Evolutionary conservation across 2,888 invertebrate genomes (phyloP).

Genomic region (Trimorus sp.): DNA sequence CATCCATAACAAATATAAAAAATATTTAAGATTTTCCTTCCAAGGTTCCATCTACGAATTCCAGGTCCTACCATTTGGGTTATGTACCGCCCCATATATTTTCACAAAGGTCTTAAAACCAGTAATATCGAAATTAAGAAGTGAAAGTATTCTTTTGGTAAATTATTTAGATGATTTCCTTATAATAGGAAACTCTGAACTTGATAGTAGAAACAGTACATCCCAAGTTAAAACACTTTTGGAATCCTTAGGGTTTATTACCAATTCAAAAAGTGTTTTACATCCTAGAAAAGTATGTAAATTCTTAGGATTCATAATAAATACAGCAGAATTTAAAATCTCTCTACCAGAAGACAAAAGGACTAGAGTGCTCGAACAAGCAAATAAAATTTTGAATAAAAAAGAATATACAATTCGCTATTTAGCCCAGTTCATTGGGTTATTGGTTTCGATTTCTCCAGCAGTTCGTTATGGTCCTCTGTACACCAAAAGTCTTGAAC

Average conservation of each 20-base stretch:
- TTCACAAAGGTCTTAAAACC: no score
- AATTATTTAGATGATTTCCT: no score
- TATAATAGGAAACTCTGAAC: background rate
- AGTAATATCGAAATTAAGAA: no score
- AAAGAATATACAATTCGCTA: constrained; percentile 3
- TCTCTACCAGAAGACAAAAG: constrained; percentile 7
- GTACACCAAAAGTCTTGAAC: constrained; percentile 9
- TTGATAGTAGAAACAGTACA: background rate
- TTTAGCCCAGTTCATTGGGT: constrained; percentile 9
- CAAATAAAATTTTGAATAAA: background rate
- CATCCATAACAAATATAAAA: no score
- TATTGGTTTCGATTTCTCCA: background rate
- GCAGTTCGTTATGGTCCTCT: constrained; percentile 13
- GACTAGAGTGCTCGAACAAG: background rate
- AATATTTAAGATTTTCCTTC: no score
- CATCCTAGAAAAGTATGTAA: background rate
- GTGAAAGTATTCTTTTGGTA: no score
- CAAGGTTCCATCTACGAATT: no score
- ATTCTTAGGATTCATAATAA: constrained; percentile 12
- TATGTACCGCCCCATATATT: no score
- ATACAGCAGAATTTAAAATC: background rate
- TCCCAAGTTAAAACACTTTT: background rate
- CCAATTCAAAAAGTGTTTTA: background rate
- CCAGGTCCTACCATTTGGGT: no score
- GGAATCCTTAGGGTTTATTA: background rate